Percentiles rank a stretch among this genome's conserved stretches.
Conservation (phyloP, 2,797 vertebrate species). For the Acanthurus lineatus region DNA sequence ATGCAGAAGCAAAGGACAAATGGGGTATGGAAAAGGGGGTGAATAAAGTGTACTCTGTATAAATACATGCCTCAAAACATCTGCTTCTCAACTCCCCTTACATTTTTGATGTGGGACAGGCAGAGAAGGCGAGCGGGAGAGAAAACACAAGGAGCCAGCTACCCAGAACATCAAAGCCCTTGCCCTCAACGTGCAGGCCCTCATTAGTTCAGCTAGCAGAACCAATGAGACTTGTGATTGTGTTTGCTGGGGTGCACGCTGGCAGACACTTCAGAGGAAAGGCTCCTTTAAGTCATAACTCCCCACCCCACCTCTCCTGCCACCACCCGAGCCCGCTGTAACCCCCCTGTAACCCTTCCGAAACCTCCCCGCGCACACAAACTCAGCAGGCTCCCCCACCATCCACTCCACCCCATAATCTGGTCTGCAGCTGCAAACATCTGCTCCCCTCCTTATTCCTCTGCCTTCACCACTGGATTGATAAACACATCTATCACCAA, state of each 20-base stretch:
- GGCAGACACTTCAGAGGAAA: constrained; percentile 90
- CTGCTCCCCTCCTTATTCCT: constrained; percentile 80
- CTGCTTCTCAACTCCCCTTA: constrained; percentile 88
- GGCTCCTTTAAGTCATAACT: constrained; percentile 87
- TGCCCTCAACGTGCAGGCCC: constrained; percentile 85
- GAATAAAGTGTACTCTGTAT: constrained; percentile 82
- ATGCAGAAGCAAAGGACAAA: constrained; percentile 72
- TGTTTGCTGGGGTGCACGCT: constrained; percentile 88
- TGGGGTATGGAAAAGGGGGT: constrained; percentile 68
- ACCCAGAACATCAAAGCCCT: constrained; percentile 89
- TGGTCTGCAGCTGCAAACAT: constrained; percentile 89
- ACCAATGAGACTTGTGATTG: constrained; percentile 88
- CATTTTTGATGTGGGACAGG: constrained; percentile 89
- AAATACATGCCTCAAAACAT: constrained; percentile 88
- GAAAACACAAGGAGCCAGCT: constrained; percentile 89
- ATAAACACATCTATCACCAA: constrained; percentile 86
- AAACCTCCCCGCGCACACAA: constrained; percentile 65
- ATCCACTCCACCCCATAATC: constrained; percentile 88
- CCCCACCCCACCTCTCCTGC: constrained; percentile 79
- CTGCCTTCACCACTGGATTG: constrained; percentile 81
- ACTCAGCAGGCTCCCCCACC: constrained; percentile 69
- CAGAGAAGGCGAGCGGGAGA: constrained; percentile 84
- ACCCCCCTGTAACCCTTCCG: constrained; percentile 82
- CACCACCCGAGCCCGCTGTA: constrained; percentile 80
- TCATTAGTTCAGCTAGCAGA: constrained; percentile 90